Conservation (phyloP, 2,888 invertebrate genomes). For the Macrophya annulata region DNA sequence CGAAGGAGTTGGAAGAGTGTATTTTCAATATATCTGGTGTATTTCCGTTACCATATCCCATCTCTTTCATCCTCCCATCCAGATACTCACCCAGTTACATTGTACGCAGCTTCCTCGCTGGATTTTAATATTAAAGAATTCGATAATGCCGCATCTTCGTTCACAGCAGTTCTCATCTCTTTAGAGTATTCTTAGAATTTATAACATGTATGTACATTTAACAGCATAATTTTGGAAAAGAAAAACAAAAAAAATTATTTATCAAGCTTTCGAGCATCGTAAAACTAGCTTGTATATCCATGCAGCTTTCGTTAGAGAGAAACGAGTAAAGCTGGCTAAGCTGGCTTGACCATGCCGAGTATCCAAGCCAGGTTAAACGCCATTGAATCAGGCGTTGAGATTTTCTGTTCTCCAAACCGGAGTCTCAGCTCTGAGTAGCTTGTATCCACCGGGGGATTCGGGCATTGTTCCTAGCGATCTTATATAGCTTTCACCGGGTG, state of each 20-base stretch:
- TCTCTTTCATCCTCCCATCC: slow-evolving; percentile 46
- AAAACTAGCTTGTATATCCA: too few species aligned
- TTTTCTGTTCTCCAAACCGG: neutral
- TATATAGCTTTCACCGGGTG: slow-evolving; percentile 29
- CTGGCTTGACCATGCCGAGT: neutral
- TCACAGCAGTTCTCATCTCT: slow-evolving; percentile 41
- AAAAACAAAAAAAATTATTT: slow-evolving; percentile 1
- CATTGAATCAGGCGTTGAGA: slow-evolving; percentile 33
- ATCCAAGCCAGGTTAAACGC: slow-evolving; percentile 33
- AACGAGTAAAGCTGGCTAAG: neutral
- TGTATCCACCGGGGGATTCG: slow-evolving; percentile 23
- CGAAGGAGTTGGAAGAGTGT: slow-evolving; percentile 66
- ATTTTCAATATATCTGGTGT: slow-evolving; percentile 75
- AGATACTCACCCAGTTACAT: slow-evolving; percentile 64
- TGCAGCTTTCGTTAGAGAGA: neutral
- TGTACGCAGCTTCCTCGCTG: slow-evolving; percentile 67
- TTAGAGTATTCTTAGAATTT: neutral
- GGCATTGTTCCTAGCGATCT: slow-evolving; percentile 43
- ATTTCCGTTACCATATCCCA: slow-evolving; percentile 68
- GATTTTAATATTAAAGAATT: slow-evolving; percentile 72
- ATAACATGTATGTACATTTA: neutral
- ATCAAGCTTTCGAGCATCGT: neutral
- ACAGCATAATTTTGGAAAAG: neutral
- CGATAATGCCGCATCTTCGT: slow-evolving; percentile 64
- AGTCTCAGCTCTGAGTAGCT: neutral